A percentile compares a stretch with the other conserved stretches of the same genome.
Evolutionary conservation across 2,113 vertebrate genomes (phyloP).

Genomic region (Crotophaga sulcirostris): DNA sequence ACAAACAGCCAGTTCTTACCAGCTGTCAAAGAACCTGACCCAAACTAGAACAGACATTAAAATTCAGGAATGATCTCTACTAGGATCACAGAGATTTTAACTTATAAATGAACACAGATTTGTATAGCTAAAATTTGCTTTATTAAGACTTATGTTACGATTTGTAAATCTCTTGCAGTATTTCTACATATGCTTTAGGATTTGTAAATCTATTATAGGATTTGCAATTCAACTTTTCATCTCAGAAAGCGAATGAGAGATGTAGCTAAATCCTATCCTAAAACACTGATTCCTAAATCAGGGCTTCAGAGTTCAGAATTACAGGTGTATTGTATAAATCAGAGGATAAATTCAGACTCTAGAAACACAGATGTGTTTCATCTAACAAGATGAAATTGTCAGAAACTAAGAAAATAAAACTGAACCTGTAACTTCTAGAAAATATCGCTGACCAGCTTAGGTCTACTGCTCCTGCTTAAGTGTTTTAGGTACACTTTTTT

Average conservation of each 20-base stretch:
- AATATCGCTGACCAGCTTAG: not conserved
- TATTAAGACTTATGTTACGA: not conserved
- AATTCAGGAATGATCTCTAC: not conserved
- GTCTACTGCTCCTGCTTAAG: not conserved
- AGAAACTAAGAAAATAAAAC: not conserved
- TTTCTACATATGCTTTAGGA: not conserved
- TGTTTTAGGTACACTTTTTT: not conserved
- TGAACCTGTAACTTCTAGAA: not conserved
- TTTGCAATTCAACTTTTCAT: not conserved
- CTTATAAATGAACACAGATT: not conserved
- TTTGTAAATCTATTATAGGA: slow-evolving; percentile 29
- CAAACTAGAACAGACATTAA: not conserved
- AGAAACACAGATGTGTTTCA: not conserved
- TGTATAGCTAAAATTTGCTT: not conserved
- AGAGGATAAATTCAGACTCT: not conserved
- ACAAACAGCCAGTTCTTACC: not conserved
- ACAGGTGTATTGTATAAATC: not conserved
- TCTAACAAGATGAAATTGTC: not conserved
- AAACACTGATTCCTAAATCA: not conserved
- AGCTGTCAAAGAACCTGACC: not conserved
- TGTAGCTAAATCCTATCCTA: not conserved
- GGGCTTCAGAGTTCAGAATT: not conserved
- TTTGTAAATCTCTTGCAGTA: slow-evolving; percentile 7
- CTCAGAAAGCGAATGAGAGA: not conserved
- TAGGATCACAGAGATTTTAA: not conserved